A percentile compares a stretch with the other conserved stretches of the same genome.
Evolutionary conservation across 1,140 invertebrate species (phyloP).

Genomic region (Rhopalosiphum padi): DNA sequence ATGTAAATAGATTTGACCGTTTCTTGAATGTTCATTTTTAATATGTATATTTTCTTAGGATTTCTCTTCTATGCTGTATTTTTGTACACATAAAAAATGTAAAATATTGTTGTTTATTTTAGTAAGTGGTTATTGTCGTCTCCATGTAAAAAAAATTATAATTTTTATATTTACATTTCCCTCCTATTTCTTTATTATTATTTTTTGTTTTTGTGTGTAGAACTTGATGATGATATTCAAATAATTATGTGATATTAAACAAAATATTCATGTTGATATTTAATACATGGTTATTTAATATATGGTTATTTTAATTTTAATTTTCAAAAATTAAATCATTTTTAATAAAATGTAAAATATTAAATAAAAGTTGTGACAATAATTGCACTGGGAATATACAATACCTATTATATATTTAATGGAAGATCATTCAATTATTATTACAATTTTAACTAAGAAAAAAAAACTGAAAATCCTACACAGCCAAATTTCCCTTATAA

Average conservation of each 20-base stretch:
- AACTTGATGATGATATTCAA: conserved; percentile 18
- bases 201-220: conserved; percentile 38
- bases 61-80: conserved; percentile 2
- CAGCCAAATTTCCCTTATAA: not conserved
- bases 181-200: not conserved
- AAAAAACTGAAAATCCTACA: not conserved
- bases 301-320: conserved; percentile 15
- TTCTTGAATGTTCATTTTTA: not conserved
- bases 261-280: conserved; percentile 45
- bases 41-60: conserved; percentile 17
- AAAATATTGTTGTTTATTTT: conserved; percentile 52
- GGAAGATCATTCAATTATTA: not conserved
- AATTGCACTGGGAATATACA: not conserved
- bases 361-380: not conserved
- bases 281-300: not conserved
- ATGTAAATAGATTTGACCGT: conserved; percentile 29
- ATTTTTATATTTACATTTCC: conserved; percentile 24
- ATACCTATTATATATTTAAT: not conserved
- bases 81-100: conserved; percentile 33
- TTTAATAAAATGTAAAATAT: not conserved
- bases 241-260: conserved; percentile 52
- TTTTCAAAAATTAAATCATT: conserved; percentile 32
- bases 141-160: conserved; percentile 1
- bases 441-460: not conserved
- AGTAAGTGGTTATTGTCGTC: not conserved